Base-by-base conservation (phyloP, 2,113 vertebrate genomes). In the Pygoscelis antarcticus region DNA sequence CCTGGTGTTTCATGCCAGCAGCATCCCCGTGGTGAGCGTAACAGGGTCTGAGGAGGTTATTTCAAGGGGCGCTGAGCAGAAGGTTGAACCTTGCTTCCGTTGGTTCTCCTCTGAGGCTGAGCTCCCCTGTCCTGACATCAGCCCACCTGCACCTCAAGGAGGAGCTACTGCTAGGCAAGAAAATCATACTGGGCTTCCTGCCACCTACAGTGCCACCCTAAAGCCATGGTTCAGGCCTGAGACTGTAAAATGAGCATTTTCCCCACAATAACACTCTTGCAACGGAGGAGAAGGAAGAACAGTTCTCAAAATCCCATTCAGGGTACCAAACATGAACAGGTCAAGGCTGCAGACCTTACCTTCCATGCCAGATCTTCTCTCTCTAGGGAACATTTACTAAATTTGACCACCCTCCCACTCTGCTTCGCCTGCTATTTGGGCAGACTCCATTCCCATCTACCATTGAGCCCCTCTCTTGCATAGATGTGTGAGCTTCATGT, bases 21-120 rank as follows among this genome's bases (percentile, higher is more conserved):
- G 20, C 49, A 71, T 19, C 17, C 10, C 58, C 3, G 2, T 4
- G 21, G 40, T 61, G 57, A 71, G 16, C 1, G 0, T 30, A 34
- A 68, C 23, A 32, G 25, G 42, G 36, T 46, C 68, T 32, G 38
- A 42, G n/a, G 14, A 77, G 27, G 27, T 65, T 62, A 62, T 38
- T 76, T 64, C 30, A 49, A 83, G 34, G 26, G 30, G 20, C 0
- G 7, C 44, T 38, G 55, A 79, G 51, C 49, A 72, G 60, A 32
- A 82, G 25, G 25, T 1, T 75, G 54, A 83, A 36, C 30, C 34
- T 68, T 23, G 29, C 16, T 90, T 83, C 32, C 0, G 0, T 1
- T 16, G 10, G 60, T 15, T 42, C 47, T 51, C 52, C 64, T 68
- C 34, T 0, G 0, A 58, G 42, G 16, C 18, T 0, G 0, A 74